Evolutionary conservation across 2,888 invertebrate species (phyloP), one percentile per base, ranked within the genome.

Genomic region (Suillia variegata): DNA sequence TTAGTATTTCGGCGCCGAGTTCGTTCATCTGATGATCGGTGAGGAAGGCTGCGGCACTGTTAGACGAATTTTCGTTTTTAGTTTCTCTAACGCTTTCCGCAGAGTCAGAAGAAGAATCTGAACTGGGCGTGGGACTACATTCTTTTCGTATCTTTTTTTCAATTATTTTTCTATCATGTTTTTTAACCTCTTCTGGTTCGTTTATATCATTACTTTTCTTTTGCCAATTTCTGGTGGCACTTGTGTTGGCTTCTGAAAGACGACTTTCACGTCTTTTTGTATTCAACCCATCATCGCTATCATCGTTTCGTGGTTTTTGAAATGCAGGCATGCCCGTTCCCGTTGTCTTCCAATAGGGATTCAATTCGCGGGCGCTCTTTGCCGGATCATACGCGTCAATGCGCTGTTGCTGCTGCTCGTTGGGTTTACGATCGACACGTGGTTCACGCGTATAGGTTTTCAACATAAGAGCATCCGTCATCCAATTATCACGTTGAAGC

Each of bases 271-370:
- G 31, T 15, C 15, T 13, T 2, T 15, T 22, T 10, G 26, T 38
- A 13, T 24, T 20, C 2, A 49, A 50, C 12, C 61, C 56, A 1
- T 70, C 65, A 18, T 70, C 70, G 53, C 73, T 75, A 61, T 86
- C 84, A 34, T 83, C 80, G 18, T 71, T 65, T n/a, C n/a, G n/a
- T 8, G 82, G 82, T 62, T 75, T 81, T 59, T 73, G 70, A 61
- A 82, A 83, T 6, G 68, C 79, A 0, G 96, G 96, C 60, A 96
- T 77, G 1, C 96, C 96, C 55, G 86, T 87, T 1, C 96, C 96
- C 48, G 94, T 94, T 80, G 90, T 85, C 84, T 91, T 94, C 95
- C 96, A 96, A 75, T 93, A 92, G 0, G 94, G 96, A 85, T 97
- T 97, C 56, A 96, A 83, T 82, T 97, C 96, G 71, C 89, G 84